phyloP scores from a whole-genome alignment of 1,140 invertebrate species.

The Trypoxylus dichotomus region DNA sequence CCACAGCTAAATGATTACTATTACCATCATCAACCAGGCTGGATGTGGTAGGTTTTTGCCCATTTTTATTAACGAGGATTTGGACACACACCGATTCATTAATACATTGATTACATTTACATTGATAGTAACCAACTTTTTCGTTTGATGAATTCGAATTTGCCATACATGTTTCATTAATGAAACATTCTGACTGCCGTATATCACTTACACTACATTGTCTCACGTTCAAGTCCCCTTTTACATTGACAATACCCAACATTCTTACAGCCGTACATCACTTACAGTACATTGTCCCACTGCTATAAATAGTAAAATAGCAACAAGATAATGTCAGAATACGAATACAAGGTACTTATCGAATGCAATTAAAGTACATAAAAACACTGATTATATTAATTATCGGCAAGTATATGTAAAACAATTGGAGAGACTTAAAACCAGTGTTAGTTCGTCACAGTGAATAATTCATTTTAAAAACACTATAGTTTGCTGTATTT shows the following conservation, averaged over 20 bases:
- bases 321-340: not conserved
- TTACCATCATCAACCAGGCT: slow-evolving; percentile 14
- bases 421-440: not conserved
- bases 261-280: not conserved
- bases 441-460: not conserved
- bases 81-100: slow-evolving; percentile 20
- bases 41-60: slow-evolving; percentile 7
- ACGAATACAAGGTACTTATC: not conserved
- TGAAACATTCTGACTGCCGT: not conserved
- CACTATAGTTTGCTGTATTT: slow-evolving; percentile 18
- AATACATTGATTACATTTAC: not conserved
- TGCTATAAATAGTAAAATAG: not conserved
- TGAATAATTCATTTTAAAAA: slow-evolving; percentile 16
- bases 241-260: slow-evolving; percentile 30
- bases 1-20: slow-evolving; percentile 19
- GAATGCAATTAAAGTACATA: not conserved
- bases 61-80: not conserved
- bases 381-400: not conserved
- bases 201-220: slow-evolving; percentile 3
- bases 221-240: not conserved
- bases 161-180: slow-evolving; percentile 10
- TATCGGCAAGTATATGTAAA: not conserved
- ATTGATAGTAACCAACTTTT: slow-evolving; percentile 24
- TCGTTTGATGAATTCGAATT: not conserved
- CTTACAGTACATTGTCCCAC: not conserved